Base-by-base conservation (phyloP, 2,113 vertebrate genomes). In the Lophotis ruficrista region DNA sequence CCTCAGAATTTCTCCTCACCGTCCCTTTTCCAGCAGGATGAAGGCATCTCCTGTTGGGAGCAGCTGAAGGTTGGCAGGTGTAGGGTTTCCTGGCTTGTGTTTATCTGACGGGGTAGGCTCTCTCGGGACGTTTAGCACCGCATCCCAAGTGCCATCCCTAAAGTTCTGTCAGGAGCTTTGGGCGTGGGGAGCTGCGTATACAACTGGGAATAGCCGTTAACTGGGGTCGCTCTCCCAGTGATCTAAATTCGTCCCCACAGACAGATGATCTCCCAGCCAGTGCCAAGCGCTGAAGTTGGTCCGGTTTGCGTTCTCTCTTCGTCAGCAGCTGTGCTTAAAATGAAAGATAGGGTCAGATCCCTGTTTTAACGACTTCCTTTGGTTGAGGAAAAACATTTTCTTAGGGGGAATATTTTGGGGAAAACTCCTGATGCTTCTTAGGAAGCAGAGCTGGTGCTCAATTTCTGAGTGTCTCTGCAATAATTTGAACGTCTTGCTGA, bases 101-200 rank as follows among this genome's bases (percentile, higher is more conserved):
- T 70, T 68, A 7, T 21, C 33, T 18, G 28, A 10, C 6, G 2
- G 38, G 19, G 31, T 13, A 12, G 65, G 20, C 41, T n/a, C n/a
- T 38, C 51, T 11, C 18, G 0, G 28, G 35, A 47, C 33, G 14
- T 37, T 80, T 48, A n/a, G 30, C 53, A 41, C 31, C 21, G 2
- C 45, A 58, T 58, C 69, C 60, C 0, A 16, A 51, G 72, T 35
- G 68, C 72, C 35, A 13, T 64, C 78, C 61, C 62, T 64, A 24
- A 60, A 56, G 35, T 41, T 35, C 24, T 4, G 4, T 35, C 48
- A 28, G 5, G 41, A 64, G 24, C n/a, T 22, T 6, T 51, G 48
- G 53, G 38, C 31, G 0, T 5, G 35, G 61, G 2, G 21, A 47
- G 35, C 54, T 27, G 15, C 2, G 20, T 24, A 18, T 25, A 1